These are phyloP conservation scores for Ashinkailepas kermadecensis DNA, from an alignment of 2,888 invertebrate species.

Conservation along the genomic window DNA sequence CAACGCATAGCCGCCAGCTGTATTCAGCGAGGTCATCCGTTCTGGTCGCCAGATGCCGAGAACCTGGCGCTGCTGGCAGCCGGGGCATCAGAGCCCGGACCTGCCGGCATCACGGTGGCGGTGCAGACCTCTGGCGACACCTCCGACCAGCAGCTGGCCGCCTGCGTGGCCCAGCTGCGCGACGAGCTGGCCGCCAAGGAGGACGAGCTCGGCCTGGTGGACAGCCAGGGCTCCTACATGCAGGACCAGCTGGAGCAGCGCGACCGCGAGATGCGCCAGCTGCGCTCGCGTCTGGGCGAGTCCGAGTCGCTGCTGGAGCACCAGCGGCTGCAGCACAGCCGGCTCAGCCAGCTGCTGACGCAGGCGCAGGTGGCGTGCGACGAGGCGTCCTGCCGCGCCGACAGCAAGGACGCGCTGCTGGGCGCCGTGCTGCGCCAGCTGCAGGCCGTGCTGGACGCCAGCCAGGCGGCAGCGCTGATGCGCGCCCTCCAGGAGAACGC, in stretches of 20 bases:
- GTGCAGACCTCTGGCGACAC: too few relatives aligned
- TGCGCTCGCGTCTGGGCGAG: neutral
- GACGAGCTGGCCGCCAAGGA: constrained; percentile 5
- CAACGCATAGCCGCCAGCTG: too few relatives aligned
- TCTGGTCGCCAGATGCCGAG: too few relatives aligned
- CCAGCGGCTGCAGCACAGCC: constrained; percentile 17
- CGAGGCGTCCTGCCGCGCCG: neutral
- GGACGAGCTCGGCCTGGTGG: constrained; percentile 1
- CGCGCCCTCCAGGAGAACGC: neutral
- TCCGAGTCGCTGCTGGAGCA: neutral
- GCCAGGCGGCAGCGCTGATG: neutral
- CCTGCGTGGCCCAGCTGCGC: neutral
- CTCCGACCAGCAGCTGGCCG: neutral
- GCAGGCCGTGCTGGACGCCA: neutral
- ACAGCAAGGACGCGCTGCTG: neutral
- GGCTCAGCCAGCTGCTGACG: constrained; percentile 13
- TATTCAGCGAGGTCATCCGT: too few relatives aligned
- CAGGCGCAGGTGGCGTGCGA: constrained; percentile 8
- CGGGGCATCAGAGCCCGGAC: neutral
- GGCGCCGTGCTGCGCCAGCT: neutral
- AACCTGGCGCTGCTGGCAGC: neutral
- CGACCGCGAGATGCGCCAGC: constrained; percentile 10
- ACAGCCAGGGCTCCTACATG: constrained; percentile 7
- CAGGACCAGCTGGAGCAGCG: constrained; percentile 21
- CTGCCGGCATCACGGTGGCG: neutral